These are phyloP conservation scores for Rhagophthalmus giganteus DNA, from an alignment of 2,888 invertebrate species.

Conservation along the genomic window DNA sequence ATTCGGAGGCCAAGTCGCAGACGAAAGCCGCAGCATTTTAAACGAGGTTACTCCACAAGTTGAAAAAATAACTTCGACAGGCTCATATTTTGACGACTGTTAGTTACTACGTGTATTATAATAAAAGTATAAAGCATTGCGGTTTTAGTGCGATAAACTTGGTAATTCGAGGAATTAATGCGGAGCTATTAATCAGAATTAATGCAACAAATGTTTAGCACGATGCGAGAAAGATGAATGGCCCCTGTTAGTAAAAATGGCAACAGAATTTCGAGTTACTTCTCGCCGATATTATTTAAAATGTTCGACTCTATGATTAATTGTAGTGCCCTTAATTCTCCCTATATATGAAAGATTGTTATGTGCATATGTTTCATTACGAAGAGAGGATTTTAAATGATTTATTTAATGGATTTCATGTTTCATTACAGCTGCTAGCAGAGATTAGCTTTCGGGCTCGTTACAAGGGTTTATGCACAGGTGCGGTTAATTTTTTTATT, in stretches of 20 bases:
- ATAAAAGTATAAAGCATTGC: too few relatives aligned
- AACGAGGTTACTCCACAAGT: too few relatives aligned
- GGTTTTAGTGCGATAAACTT: too few relatives aligned
- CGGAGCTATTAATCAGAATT: constrained; percentile 43
- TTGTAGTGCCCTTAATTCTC: constrained; percentile 39
- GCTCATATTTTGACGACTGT: too few relatives aligned
- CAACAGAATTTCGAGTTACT: constrained; percentile 50
- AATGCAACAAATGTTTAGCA: constrained; percentile 34
- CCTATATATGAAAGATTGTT: constrained; percentile 38
- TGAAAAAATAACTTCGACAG: too few relatives aligned
- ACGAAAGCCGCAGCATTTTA: too few relatives aligned
- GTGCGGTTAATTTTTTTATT: constrained; percentile 25
- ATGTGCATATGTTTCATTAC: constrained; percentile 36
- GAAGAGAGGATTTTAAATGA: constrained; percentile 38
- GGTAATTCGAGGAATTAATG: constrained; percentile 38
- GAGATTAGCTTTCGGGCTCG: constrained; percentile 33
- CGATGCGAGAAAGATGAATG: constrained; percentile 48
- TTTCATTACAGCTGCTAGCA: constrained; percentile 39
- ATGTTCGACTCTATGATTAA: constrained; percentile 42
- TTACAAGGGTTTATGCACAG: constrained; percentile 28
- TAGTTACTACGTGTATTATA: too few relatives aligned
- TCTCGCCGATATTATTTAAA: constrained; percentile 50
- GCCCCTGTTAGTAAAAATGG: constrained; percentile 47
- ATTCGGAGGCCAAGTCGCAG: too few relatives aligned
- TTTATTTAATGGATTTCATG: constrained; percentile 41